phyloP scores from a whole-genome alignment of 2,797 vertebrate species.

The Bradypodion ventrale region DNA sequence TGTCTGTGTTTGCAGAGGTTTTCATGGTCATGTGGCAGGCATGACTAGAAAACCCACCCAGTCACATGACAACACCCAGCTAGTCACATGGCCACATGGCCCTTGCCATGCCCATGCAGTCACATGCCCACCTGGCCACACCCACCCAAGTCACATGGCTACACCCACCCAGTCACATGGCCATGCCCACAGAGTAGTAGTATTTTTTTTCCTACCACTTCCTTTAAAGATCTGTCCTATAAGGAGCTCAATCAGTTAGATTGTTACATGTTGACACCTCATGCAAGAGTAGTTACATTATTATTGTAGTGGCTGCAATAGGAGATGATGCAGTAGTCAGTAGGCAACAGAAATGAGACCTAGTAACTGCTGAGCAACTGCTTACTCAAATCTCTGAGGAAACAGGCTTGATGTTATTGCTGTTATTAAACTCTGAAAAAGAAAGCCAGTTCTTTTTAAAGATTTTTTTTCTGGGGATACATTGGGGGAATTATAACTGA shows the following conservation, averaged over 20 bases:
- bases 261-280: slow-evolving; percentile 5
- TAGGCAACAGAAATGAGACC: neutral
- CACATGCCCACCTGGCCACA: no score
- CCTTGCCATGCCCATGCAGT: no score
- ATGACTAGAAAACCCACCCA: no score
- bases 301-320: neutral
- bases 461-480: neutral
- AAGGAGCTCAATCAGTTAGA: neutral
- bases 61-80: no score
- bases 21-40: no score
- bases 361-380: neutral
- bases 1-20: no score
- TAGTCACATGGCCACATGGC: no score
- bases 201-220: no score
- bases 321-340: slow-evolving; percentile 3
- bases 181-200: no score
- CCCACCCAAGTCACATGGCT: no score
- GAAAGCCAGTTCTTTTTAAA: neutral
- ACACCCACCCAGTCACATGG: no score
- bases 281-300: slow-evolving; percentile 3
- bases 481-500: neutral
- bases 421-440: neutral
- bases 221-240: neutral
- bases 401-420: neutral
- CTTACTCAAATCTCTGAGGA: neutral